Percentiles rank a stretch among this genome's conserved stretches.
These are phyloP conservation scores for Dermochelys coriacea DNA, from an alignment of 2,797 vertebrate species.

Conservation along the genomic window DNA sequence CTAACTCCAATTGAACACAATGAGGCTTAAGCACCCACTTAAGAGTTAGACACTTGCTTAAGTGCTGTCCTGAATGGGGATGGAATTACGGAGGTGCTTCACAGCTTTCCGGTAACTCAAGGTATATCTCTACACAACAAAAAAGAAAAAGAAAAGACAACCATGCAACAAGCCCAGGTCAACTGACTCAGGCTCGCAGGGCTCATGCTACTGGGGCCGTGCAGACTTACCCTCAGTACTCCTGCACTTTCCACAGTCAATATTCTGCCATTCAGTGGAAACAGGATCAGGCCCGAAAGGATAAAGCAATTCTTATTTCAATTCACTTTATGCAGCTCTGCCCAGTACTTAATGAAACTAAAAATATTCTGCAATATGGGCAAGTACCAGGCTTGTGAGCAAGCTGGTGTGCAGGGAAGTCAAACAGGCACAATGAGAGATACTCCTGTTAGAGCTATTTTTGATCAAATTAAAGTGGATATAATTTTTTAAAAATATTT, in stretches of 20 bases:
- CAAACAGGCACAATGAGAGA: neutral
- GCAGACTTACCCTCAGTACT: neutral
- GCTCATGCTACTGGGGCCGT: neutral
- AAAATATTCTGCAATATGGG: neutral
- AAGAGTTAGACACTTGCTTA: neutral
- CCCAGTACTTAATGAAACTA: neutral
- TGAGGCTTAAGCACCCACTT: neutral
- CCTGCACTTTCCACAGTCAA: neutral
- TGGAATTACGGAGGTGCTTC: rapidly evolving
- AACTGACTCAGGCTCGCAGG: neutral
- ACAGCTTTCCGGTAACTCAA: neutral
- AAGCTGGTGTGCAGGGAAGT: neutral
- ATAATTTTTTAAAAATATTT: neutral
- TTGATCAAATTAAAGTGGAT: neutral
- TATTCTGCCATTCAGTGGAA: neutral
- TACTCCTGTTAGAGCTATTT: neutral
- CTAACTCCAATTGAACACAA: neutral
- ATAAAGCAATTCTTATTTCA: neutral
- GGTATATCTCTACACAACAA: neutral
- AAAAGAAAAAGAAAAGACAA: neutral
- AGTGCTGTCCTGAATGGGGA: neutral
- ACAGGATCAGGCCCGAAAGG: neutral
- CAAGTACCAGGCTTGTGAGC: neutral
- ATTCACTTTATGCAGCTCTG: neutral
- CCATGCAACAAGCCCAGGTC: neutral